Evolutionary conservation across 1,140 invertebrate genomes (phyloP).

Genomic region (Saccostrea glomerata): DNA sequence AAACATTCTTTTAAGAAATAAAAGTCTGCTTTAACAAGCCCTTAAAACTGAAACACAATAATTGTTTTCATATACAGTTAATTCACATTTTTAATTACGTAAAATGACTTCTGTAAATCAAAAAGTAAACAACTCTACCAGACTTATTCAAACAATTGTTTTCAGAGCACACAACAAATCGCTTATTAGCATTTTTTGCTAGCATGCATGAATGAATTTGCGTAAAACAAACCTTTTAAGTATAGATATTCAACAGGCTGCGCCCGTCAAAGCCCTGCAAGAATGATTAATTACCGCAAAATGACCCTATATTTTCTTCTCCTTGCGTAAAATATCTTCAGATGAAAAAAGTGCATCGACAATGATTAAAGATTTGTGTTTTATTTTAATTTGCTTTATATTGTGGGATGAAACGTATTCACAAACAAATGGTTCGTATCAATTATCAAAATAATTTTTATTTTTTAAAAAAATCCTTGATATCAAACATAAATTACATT

Average conservation of each 20-base stretch:
- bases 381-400: not conserved
- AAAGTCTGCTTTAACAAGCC: too few relatives aligned
- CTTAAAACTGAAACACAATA: too few relatives aligned
- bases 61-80: not conserved
- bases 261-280: conserved; percentile 12
- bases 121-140: not conserved
- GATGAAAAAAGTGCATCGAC: conserved; percentile 14
- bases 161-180: not conserved
- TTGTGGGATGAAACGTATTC: not conserved
- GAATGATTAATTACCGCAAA: conserved; percentile 22
- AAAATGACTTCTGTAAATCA: not conserved
- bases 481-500: not conserved
- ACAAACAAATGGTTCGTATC: not conserved
- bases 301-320: conserved; percentile 18
- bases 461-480: not conserved
- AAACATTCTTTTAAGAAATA: too few relatives aligned
- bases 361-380: conserved; percentile 20
- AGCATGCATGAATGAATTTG: conserved; percentile 29
- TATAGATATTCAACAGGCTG: conserved; percentile 13
- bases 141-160: not conserved
- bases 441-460: not conserved
- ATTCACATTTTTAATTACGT: not conserved
- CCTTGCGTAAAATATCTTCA: conserved; percentile 21
- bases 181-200: conserved; percentile 16
- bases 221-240: conserved; percentile 19